Evolutionary conservation across 1,140 invertebrate genomes (phyloP).

Genomic region (Microplitis demolitor): DNA sequence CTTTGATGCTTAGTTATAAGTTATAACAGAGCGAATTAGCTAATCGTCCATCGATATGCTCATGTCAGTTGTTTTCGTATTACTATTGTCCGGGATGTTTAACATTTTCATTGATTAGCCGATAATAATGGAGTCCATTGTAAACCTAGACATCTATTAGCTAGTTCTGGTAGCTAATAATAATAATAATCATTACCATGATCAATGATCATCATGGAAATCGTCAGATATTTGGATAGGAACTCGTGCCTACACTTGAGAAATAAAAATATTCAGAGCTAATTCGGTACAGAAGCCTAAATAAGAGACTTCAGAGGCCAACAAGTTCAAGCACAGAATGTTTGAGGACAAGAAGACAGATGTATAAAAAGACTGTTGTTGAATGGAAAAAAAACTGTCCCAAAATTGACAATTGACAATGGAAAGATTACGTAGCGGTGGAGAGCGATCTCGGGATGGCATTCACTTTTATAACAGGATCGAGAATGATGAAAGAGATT

Average conservation of each 20-base stretch:
- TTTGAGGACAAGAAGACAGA: neutral
- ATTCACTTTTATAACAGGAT: slow-evolving; percentile 38
- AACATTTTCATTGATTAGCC: neutral
- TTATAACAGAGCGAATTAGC: slow-evolving; percentile 37
- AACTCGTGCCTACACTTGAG: neutral
- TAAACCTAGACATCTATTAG: no score
- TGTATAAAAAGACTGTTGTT: neutral
- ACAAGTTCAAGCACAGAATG: no score
- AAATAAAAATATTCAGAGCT: no score
- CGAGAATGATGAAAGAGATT: slow-evolving; percentile 16
- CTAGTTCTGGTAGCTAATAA: no score
- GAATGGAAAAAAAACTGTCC: slow-evolving; percentile 21
- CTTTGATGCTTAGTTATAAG: no score
- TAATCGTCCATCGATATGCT: slow-evolving; percentile 46
- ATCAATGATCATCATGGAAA: neutral
- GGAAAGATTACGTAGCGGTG: slow-evolving; percentile 26
- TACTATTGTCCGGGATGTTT: no score
- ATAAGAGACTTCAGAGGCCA: no score
- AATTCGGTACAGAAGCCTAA: no score
- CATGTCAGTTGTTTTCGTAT: no score
- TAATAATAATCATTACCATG: no score
- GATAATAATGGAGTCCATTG: no score
- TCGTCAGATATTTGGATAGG: neutral
- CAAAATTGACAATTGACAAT: slow-evolving; percentile 16
- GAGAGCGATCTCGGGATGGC: slow-evolving; percentile 12